A percentile compares a stretch with the other conserved stretches of the same genome.
These are phyloP conservation scores for Agelas oroides DNA, from an alignment of 37 sponge, comb jelly and placozoan genomes.

Conservation along the genomic window DNA sequence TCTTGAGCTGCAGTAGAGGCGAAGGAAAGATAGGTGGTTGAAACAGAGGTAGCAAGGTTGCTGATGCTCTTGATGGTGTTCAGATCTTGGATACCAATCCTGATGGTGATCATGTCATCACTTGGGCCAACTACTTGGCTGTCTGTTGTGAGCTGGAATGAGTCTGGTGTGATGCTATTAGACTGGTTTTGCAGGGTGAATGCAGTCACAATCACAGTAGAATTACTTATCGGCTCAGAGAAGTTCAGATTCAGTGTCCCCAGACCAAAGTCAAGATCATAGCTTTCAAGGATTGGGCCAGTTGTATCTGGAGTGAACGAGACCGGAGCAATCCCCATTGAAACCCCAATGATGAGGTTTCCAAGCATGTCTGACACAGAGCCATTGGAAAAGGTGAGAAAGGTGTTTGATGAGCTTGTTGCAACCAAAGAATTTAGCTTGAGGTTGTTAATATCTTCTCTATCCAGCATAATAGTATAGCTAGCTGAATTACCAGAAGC, in stretches of 20 bases:
- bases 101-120: slow-evolving; percentile 41
- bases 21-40: slow-evolving; percentile 81
- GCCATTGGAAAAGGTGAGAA: slow-evolving; percentile 53
- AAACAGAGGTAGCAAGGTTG: slow-evolving; percentile 46
- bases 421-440: slow-evolving; percentile 53
- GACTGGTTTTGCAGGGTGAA: slow-evolving; percentile 55
- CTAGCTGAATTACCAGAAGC: slow-evolving; percentile 30
- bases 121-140: slow-evolving; percentile 19
- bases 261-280: slow-evolving; percentile 58
- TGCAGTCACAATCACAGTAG: slow-evolving; percentile 55
- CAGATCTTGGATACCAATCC: slow-evolving; percentile 59
- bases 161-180: slow-evolving; percentile 4
- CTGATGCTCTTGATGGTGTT: slow-evolving; percentile 56
- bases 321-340: slow-evolving; percentile 7
- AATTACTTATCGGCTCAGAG: slow-evolving; percentile 70
- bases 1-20: slow-evolving; percentile 73
- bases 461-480: slow-evolving; percentile 34
- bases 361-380: slow-evolving; percentile 74
- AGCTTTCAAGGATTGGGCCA: slow-evolving; percentile 61
- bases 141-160: slow-evolving; percentile 40
- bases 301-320: slow-evolving; percentile 67
- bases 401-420: slow-evolving; percentile 51
- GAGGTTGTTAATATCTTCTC: slow-evolving; percentile 59
- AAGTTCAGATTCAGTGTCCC: slow-evolving; percentile 65
- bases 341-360: slow-evolving; percentile 52